Evolutionary conservation across 1,140 invertebrate genomes (phyloP).

Genomic region (Thaumetopoea pityocampa): DNA sequence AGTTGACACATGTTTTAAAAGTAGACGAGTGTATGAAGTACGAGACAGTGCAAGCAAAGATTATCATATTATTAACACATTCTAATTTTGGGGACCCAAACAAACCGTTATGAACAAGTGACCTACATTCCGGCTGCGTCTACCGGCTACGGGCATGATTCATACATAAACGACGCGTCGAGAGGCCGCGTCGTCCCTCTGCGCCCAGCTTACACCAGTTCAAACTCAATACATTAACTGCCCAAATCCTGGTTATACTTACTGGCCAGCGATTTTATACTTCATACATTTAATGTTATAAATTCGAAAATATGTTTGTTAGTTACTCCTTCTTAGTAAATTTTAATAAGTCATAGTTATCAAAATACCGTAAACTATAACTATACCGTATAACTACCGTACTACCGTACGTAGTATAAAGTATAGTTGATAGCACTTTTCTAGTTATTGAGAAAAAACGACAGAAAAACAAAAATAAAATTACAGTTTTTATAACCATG

Average conservation of each 20-base stretch:
- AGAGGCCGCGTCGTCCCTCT: constrained; percentile 16
- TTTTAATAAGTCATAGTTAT: too few species aligned
- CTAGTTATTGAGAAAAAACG: too few species aligned
- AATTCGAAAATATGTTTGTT: too few species aligned
- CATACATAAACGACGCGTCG: constrained; percentile 38
- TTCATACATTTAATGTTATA: too few species aligned
- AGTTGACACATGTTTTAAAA: constrained; percentile 25
- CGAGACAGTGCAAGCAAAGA: constrained; percentile 39
- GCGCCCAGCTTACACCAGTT: constrained; percentile 4
- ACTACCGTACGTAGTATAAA: too few species aligned
- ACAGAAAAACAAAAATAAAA: too few species aligned
- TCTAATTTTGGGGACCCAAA: constrained; percentile 68
- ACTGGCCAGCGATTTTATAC: not conserved
- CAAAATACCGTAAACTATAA: too few species aligned
- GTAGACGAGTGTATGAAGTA: constrained; percentile 32
- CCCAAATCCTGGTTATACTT: not conserved
- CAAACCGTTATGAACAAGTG: constrained; percentile 64
- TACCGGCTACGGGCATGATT: constrained; percentile 50
- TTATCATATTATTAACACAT: constrained; percentile 58
- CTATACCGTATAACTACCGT: too few species aligned
- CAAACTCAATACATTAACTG: not conserved
- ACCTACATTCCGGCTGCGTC: constrained; percentile 59
- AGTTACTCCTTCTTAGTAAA: too few species aligned
- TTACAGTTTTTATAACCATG: too few species aligned
- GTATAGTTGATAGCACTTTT: too few species aligned